Evolutionary conservation across 2,888 invertebrate genomes (phyloP), one percentile per base, ranked within the genome.

Genomic region (Lasioglossum vierecki): DNA sequence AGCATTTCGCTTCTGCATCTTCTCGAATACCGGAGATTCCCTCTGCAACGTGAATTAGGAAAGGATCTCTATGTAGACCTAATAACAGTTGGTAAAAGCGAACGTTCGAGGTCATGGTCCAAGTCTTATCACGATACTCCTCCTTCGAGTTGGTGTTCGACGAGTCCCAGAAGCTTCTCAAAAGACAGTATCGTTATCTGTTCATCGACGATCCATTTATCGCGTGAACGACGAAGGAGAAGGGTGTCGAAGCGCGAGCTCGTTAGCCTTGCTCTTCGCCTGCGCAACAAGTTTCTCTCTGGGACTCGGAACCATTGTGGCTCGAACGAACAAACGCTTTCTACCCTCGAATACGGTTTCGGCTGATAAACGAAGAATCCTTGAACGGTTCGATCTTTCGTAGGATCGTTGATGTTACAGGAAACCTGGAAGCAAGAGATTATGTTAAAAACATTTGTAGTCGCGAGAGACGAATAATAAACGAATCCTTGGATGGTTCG

Each of bases 231-330:
- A n/a, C 15, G 46, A 11, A 13, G 76, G 13, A 41, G 4, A 46
- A 46, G 66, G 73, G 60, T 46, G 41, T 49, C 26, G 22, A 53
- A 60, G 71, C 74, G 26, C 41, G 74, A 63, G 70, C 74, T 13
- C 74, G 74, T 84, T 78, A n/a, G 78, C 70, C 35, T 57, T 44
- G 79, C 76, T 83, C 83, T 80, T 79, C 87, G 87, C 87, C 80
- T 89, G 89, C 84, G 88, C 88, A 88, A 88, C 88, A 88, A 88
- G 89, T 88, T 79, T 83, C 85, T 89, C 80, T 81, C 77, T 68
- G 83, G 76, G 79, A 88, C 79, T 83, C 72, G 81, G 79, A 88
- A 89, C 86, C 87, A 80, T 88, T 87, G 80, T 77, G 79, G 87
- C 83, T 60, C 66, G 76, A 57, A 78, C 75, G 73, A n/a, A 57